phyloP scores from a whole-genome alignment of 2,113 vertebrate species.

The Rhynchopsitta pachyrhyncha region DNA sequence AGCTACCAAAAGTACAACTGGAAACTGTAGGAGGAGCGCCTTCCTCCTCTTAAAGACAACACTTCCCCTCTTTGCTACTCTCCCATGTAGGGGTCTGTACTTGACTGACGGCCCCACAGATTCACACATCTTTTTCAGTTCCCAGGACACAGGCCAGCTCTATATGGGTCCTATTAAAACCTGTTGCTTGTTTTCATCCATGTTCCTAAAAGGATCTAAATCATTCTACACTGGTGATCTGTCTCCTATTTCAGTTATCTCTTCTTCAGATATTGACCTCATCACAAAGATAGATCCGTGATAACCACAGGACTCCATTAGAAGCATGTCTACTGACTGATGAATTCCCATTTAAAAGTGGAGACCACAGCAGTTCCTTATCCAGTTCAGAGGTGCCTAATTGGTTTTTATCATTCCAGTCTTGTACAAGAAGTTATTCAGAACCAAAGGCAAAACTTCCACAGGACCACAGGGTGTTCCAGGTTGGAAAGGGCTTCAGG shows the following conservation, averaged over 20 bases:
- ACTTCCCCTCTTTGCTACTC: background rate
- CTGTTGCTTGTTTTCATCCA: background rate
- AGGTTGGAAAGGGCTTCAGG: background rate
- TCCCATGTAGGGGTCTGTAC: background rate
- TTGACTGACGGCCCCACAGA: background rate
- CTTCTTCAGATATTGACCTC: background rate
- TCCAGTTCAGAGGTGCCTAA: background rate
- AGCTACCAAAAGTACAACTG: background rate
- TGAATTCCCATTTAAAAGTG: background rate
- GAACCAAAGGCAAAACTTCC: background rate
- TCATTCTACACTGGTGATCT: background rate
- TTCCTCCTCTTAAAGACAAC: background rate
- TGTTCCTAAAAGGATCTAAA: background rate
- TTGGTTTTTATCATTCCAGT: background rate
- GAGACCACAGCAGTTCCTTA: background rate
- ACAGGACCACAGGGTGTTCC: background rate
- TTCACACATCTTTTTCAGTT: rapidly evolving
- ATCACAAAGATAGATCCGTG: background rate
- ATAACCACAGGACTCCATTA: background rate
- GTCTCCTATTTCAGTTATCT: background rate
- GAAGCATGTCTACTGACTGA: background rate
- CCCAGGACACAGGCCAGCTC: background rate
- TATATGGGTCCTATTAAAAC: background rate
- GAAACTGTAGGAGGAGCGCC: background rate
- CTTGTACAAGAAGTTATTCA: background rate